A percentile compares a stretch with the other conserved stretches of the same genome.
phyloP scores from a whole-genome alignment of 2,797 vertebrate species.

The Esox lucius region DNA sequence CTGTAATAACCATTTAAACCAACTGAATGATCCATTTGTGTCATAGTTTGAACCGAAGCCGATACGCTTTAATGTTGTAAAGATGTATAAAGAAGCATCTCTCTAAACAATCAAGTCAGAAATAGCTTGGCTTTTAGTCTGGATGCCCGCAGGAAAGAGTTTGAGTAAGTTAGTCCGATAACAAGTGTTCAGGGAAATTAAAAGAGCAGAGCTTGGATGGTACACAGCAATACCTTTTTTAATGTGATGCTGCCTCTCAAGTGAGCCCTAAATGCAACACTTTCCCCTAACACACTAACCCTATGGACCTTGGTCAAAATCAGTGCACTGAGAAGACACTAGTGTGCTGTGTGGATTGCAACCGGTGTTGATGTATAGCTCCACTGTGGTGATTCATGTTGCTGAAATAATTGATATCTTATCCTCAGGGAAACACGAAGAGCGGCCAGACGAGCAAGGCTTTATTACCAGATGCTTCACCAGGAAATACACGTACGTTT shows the following conservation, averaged over 20 bases:
- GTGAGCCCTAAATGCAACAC: not conserved
- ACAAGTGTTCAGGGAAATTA: conserved; percentile 54
- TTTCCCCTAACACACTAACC: not conserved
- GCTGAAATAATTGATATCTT: conserved; percentile 50
- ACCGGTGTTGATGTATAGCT: conserved; percentile 17
- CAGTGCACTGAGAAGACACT: not conserved
- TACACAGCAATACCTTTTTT: conserved; percentile 55
- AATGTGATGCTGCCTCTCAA: conserved; percentile 27
- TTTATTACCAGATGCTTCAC: conserved; percentile 75
- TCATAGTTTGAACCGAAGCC: not conserved
- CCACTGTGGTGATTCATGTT: conserved; percentile 43
- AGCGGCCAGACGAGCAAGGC: conserved; percentile 74
- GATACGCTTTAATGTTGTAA: not conserved
- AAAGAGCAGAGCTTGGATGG: conserved; percentile 51
- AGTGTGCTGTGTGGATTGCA: not conserved
- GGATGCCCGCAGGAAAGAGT: conserved; percentile 26
- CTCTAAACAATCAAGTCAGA: not conserved
- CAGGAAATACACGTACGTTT: conserved; percentile 80
- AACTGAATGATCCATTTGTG: no score
- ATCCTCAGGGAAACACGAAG: conserved; percentile 73
- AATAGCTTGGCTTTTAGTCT: not conserved
- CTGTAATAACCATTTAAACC: no score
- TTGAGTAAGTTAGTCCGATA: conserved; percentile 47
- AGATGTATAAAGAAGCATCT: not conserved
- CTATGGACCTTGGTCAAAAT: not conserved